Evolutionary conservation across 2,797 vertebrate genomes (phyloP).

Genomic region (Anabacerthia variegaticeps): DNA sequence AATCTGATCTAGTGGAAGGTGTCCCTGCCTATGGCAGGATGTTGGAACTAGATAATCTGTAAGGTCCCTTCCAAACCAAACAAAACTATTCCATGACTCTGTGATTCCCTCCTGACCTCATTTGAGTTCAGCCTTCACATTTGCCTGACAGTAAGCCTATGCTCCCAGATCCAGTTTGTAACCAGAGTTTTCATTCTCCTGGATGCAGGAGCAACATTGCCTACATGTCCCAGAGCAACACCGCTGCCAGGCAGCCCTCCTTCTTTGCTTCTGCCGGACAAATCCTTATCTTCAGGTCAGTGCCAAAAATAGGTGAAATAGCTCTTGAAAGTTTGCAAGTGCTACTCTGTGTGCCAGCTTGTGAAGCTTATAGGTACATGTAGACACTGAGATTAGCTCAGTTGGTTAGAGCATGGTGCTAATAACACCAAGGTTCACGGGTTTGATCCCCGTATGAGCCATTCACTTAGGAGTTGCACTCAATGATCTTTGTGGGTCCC

Average conservation of each 20-base stretch:
- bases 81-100: background rate
- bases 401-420: background rate
- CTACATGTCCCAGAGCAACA: background rate
- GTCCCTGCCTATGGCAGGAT: too few species aligned
- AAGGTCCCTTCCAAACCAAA: background rate
- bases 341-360: background rate
- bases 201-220: background rate
- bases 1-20: background rate
- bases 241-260: background rate
- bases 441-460: background rate
- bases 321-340: background rate
- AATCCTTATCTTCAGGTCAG: background rate
- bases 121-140: background rate
- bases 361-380: background rate
- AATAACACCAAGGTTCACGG: background rate
- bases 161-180: background rate
- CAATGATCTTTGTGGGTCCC: background rate
- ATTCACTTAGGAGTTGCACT: background rate
- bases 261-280: background rate
- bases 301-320: background rate
- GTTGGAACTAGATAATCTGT: background rate
- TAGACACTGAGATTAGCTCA: background rate
- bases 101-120: background rate
- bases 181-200: background rate
- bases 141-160: rapidly evolving